A percentile compares a stretch with the other conserved stretches of the same genome.
These are phyloP conservation scores for Corvus cornix DNA, from an alignment of 2,113 vertebrate genomes.

Conservation along the genomic window DNA sequence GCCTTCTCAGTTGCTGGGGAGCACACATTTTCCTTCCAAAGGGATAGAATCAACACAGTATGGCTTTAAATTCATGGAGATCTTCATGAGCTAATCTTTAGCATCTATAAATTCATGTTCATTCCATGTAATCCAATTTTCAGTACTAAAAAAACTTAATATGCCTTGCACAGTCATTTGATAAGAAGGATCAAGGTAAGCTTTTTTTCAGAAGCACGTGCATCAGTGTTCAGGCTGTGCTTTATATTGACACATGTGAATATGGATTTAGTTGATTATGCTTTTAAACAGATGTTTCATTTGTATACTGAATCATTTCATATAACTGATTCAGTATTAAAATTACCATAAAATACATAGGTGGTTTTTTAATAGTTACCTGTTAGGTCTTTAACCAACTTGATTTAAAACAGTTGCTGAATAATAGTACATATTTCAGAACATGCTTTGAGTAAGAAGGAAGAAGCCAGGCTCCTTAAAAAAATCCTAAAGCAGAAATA, in stretches of 20 bases:
- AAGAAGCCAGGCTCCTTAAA: neutral
- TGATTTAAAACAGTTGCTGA: neutral
- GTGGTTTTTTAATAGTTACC: rapidly evolving
- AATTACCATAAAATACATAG: neutral
- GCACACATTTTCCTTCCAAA: neutral
- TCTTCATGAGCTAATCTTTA: neutral
- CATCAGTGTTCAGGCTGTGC: neutral
- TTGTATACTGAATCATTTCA: neutral
- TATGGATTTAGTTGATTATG: neutral
- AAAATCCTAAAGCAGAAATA: neutral
- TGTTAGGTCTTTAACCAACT: neutral
- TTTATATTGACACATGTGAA: neutral
- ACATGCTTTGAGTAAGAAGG: neutral
- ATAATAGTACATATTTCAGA: neutral
- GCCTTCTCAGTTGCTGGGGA: neutral
- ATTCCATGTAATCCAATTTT: neutral
- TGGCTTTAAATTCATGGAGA: neutral
- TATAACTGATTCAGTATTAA: neutral
- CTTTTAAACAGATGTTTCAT: neutral
- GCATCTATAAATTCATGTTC: neutral
- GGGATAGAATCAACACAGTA: neutral
- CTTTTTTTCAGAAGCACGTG: neutral
- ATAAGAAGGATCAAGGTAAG: neutral
- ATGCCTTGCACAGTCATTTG: neutral
- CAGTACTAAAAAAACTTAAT: neutral